Base-by-base conservation (phyloP, 2,888 invertebrate genomes). In the Sialis lutaria region DNA sequence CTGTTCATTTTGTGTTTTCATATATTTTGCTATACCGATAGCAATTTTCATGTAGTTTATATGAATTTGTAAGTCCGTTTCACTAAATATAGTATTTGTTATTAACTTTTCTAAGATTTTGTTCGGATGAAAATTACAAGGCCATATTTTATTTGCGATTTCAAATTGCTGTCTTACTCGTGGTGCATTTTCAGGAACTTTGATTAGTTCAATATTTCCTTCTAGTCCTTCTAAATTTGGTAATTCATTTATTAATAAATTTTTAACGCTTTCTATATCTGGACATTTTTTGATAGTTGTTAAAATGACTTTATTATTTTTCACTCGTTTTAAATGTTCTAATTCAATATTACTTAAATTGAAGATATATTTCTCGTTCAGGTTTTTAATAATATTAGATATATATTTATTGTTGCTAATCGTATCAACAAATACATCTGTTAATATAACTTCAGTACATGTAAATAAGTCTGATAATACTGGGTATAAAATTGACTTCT, bases 41-140 rank as follows among this genome's bases (percentile, higher is more conserved):
- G 73, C 74, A 1, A 75, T 58, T 2, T 61, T 63, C 70, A 83
- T 81, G 52, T 73, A 78, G 6, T 59, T 58, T 42, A 67, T 68
- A 55, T 87, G 81, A 6, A 60, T 58, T 4, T 59, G 50, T 1
- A 75, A 55, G 51, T 86, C 76, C 0, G 60, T 53, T 0, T 53
- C 49, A 1, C 59, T 61, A 55, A 90, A 89, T 49, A 79, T 68
- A 1, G 65, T 66, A 10, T 77, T 78, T 8, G 72, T 69, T 2
- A 76, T 61, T 8, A 87, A 58, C 42, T 70, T 73, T 58, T 90
- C 89, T n/a, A 81, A 57, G 50, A 77, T 74, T 50, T 75, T 74
- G 57, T 88, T 79, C 0, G 82, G 81, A 64, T 90, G 89, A 59
- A 89, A 91, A 58, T 86, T 87, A 46, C 83, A 76, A 0, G 90